Conservation (phyloP, 1,140 invertebrate species). For the Cyphomyrmex costatus region DNA sequence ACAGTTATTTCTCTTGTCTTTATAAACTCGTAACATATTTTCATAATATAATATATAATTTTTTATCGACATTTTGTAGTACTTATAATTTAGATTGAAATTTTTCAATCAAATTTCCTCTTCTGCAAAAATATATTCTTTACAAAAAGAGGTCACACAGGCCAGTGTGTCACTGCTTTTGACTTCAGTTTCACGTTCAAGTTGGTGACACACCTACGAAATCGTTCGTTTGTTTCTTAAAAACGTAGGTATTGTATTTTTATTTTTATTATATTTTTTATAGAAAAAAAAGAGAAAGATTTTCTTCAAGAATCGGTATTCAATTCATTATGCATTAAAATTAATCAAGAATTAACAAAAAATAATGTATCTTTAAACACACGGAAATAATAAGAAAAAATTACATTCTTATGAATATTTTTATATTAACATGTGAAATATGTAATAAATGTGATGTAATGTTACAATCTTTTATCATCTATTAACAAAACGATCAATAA, state of each 20-base stretch:
- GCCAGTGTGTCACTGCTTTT: conserved; percentile 38
- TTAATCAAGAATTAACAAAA: background rate
- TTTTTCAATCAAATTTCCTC: background rate
- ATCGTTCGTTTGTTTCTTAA: background rate
- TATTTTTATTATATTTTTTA: background rate
- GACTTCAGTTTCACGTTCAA: conserved; percentile 26
- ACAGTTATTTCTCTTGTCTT: background rate
- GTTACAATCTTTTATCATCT: background rate
- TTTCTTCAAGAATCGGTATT: background rate
- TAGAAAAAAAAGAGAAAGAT: background rate
- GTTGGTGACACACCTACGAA: background rate
- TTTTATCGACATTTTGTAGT: background rate
- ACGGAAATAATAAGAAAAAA: background rate
- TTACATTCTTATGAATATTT: background rate
- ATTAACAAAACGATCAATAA: conserved; percentile 4
- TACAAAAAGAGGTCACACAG: conserved; percentile 51
- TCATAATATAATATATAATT: background rate
- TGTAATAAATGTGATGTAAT: background rate
- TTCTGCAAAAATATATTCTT: conserved; percentile 19
- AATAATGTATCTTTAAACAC: background rate
- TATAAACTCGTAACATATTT: background rate
- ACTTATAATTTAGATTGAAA: background rate
- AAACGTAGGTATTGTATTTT: conserved; percentile 1
- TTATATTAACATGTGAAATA: conserved; percentile 10
- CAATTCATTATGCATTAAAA: background rate